Evolutionary conservation across 2,888 invertebrate species (phyloP), one percentile per base, ranked within the genome.

Genomic region (Xestia sexstrigata): DNA sequence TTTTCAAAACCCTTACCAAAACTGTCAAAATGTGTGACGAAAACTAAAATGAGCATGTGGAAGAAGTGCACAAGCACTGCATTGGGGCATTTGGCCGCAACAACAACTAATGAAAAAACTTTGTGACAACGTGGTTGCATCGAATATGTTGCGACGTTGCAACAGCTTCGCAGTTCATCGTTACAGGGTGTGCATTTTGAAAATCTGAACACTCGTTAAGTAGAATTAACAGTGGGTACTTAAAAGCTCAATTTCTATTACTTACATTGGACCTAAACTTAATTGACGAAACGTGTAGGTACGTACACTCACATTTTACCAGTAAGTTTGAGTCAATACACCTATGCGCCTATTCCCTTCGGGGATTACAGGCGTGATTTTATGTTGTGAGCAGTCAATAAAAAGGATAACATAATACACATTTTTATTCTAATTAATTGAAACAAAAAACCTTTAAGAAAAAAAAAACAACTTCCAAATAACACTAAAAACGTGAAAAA

Each of bases 91-190:
- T 75, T 80, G 76, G 79, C 74, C 13, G 79, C 70, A 9, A 74
- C 52, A 70, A 30, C 63, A 79, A 80, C 79, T 88, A 90, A 90
- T 90, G 88, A 90, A 90, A 90, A 90, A 88, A 88, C 86, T 90
- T 90, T 76, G 72, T 75, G 76, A 79, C 68, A 52, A 65, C 30
- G 30, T 62, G n/a, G 49, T 70, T 58, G 45, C 23, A 70, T 30
- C 23, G 62, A 73, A 69, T 63, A 70, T 58, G 70, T 76, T 77
- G 67, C 60, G 35, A 67, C 42, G 65, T 30, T 67, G 63, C 26
- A 23, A 70, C 35, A 70, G 63, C 45, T 68, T 74, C 30, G 58
- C 62, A 72, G 35, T 35, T 35, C 35, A 62, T 58, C 3, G 20
- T 23, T 23, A 17, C 7, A 47, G 3, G 20, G 1, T 30, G 49